These are phyloP conservation scores for Manis javanica DNA, from an alignment of 2,797 vertebrate species.

Conservation along the genomic window DNA sequence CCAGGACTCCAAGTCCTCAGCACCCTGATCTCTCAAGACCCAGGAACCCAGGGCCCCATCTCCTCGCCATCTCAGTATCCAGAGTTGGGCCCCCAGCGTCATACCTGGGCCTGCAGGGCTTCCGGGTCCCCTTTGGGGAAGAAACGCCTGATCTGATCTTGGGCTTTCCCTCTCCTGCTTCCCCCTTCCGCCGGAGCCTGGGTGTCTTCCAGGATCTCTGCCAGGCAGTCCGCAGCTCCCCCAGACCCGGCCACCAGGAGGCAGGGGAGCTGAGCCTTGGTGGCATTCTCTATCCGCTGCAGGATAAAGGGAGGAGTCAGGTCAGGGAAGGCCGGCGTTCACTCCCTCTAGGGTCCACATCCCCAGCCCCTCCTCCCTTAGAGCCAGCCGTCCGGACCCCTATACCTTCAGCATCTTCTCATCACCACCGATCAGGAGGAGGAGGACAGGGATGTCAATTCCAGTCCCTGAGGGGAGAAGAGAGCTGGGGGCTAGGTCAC, in stretches of 20 bases:
- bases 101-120: constrained; percentile 78
- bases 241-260: constrained; percentile 91
- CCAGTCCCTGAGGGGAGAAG: constrained; percentile 87
- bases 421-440: constrained; percentile 91
- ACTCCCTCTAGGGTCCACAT: background rate
- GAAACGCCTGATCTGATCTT: constrained; percentile 64
- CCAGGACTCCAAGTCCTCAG: background rate
- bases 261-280: constrained; percentile 89
- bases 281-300: constrained; percentile 90
- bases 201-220: constrained; percentile 86
- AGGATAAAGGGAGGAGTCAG: background rate
- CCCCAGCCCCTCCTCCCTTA: background rate
- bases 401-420: constrained; percentile 89
- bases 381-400: background rate
- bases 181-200: constrained; percentile 69
- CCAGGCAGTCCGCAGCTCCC: constrained; percentile 90
- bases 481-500: background rate
- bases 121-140: constrained; percentile 78
- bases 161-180: constrained; percentile 12
- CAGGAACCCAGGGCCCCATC: background rate
- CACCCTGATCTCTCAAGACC: background rate
- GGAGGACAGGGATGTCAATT: constrained; percentile 94
- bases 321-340: background rate
- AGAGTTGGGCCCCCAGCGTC: background rate
- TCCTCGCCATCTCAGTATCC: background rate